phyloP scores from a whole-genome alignment of 2,888 invertebrate species.

The Synergus japonicus region DNA sequence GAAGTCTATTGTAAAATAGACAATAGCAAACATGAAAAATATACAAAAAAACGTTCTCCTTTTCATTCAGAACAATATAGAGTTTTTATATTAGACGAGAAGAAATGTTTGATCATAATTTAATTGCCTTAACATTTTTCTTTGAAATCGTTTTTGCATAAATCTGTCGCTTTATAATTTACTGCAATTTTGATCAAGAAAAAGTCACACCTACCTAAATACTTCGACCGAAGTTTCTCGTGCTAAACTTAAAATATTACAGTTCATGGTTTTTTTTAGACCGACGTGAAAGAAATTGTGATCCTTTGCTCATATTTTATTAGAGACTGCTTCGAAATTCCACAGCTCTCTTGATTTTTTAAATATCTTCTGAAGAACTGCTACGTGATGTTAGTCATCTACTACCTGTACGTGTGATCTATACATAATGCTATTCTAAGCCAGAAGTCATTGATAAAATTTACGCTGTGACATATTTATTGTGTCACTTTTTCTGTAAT shows the following conservation, averaged over 20 bases:
- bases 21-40: background rate
- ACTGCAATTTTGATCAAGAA: background rate
- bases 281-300: slow-evolving; percentile 63
- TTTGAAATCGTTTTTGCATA: no score
- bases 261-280: slow-evolving; percentile 68
- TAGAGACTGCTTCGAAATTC: slow-evolving; percentile 44
- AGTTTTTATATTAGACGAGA: no score
- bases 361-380: slow-evolving; percentile 11
- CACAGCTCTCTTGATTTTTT: slow-evolving; percentile 30
- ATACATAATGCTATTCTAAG: slow-evolving; percentile 19
- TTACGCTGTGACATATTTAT: background rate
- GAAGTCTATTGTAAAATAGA: slow-evolving; percentile 34
- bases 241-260: slow-evolving; percentile 68
- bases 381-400: background rate
- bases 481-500: background rate
- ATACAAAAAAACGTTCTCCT: no score
- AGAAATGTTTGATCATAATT: no score
- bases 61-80: no score
- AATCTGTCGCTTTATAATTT: no score
- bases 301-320: slow-evolving; percentile 54
- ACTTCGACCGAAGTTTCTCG: slow-evolving; percentile 53
- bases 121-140: background rate
- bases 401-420: background rate
- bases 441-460: slow-evolving; percentile 1
- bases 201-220: slow-evolving; percentile 1